Base-by-base conservation (phyloP, 2,888 invertebrate genomes). In the Lochmaea crataegi region DNA sequence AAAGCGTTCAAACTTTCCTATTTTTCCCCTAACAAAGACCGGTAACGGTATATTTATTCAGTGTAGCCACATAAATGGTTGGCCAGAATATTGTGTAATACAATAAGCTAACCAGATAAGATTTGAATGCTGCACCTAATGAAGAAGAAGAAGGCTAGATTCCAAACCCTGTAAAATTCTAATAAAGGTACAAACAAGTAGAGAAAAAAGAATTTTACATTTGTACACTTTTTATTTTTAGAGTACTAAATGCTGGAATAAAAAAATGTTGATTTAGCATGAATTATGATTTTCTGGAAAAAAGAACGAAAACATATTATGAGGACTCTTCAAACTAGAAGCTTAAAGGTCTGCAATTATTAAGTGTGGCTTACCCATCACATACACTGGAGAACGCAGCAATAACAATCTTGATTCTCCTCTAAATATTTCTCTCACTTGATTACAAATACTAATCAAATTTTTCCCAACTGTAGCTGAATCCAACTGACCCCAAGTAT, bases 151-250 rank as follows among this genome's bases (percentile, higher is more conserved):
- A 98, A 97, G 90, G 94, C 97, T 79, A 93, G 96, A 84, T 94
- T 95, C 90, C 97, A 98, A 88, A 95, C 97, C 73, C 94, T 98
- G 94, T 95, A 79, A 97, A 96, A 88, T 96, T 99, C 83, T 98
- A 99, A 88, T 97, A 98, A 86, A 93, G 96, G 88, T 98, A 98
- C 92, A 98, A 97, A 91, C 94, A 95, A 83, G 98, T 98, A 82
- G 98, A 97, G 91, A 98, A 97, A 91, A 96, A 96, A 87, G 98
- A 98, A 84, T 84, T 86, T 82, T 84, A 66, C 74, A 73, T 72
- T 60, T 73, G 71, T 73, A 75, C 75, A 78, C 75, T 38, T 76
- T 76, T 78, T 76, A 72, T 78, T 76, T 68, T 53, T 26, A 26
- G 4, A 26, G 26, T 26, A 26, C 26, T 26, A 3, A 26, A 26